phyloP scores from a whole-genome alignment of 1,140 invertebrate species.

The Manduca sexta region DNA sequence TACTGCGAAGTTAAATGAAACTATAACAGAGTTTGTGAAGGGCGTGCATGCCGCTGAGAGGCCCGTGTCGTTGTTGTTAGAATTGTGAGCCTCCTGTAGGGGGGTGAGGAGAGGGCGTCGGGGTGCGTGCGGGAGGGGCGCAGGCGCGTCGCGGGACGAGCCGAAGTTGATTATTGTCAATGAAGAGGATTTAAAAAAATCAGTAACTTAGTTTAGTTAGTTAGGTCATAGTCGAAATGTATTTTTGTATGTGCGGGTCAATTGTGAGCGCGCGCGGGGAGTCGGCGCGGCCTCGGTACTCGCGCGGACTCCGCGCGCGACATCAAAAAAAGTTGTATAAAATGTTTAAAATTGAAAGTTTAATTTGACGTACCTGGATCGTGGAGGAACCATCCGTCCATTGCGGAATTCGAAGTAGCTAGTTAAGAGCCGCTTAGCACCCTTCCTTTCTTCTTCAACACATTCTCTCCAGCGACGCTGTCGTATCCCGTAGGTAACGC shows the following conservation, averaged over 20 bases:
- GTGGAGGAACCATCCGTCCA: slow-evolving; percentile 57
- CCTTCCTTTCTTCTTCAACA: slow-evolving; percentile 9
- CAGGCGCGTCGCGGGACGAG: slow-evolving; percentile 32
- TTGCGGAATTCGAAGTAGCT: slow-evolving; percentile 52
- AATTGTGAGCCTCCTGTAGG: too few species aligned
- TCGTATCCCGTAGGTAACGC: background rate
- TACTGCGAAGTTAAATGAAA: background rate
- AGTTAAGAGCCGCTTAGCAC: slow-evolving; percentile 45
- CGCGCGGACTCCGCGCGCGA: background rate
- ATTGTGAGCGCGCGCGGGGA: slow-evolving; percentile 23
- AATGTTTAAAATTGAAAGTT: slow-evolving; percentile 16
- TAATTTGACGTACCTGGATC: slow-evolving; percentile 50
- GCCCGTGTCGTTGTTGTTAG: slow-evolving; percentile 44
- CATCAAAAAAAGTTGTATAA: background rate
- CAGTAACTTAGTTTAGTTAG: slow-evolving; percentile 50
- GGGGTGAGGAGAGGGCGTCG: too few species aligned
- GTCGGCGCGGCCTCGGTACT: background rate
- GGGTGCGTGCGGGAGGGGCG: slow-evolving; percentile 29
- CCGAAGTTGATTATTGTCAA: slow-evolving; percentile 18
- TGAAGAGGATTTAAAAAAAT: slow-evolving; percentile 25
- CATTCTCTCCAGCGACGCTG: background rate
- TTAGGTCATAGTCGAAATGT: slow-evolving; percentile 56
- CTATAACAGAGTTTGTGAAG: background rate
- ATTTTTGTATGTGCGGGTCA: slow-evolving; percentile 63
- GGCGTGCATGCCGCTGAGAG: background rate